Base-by-base conservation (phyloP, 1,140 invertebrate species). In the Drosophila bifasciata region DNA sequence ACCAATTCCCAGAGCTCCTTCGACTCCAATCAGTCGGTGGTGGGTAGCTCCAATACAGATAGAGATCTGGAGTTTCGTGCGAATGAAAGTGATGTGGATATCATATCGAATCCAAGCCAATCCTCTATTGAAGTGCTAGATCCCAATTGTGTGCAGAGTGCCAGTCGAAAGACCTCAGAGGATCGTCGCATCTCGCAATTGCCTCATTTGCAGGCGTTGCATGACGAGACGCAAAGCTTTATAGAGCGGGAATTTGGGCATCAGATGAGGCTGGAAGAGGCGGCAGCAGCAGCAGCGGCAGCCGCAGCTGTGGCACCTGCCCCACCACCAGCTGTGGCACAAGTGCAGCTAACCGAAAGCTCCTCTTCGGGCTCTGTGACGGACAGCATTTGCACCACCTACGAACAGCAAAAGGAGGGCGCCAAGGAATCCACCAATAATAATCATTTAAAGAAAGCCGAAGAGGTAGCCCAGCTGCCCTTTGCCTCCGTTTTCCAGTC, bases 61-160 rank as follows among this genome's bases (percentile, higher is more conserved):
- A 79, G 83, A 32, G 85, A 90, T 58, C 48, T 79, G 17, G 89
- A 91, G 58, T 91, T 91, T 46, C 80, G 76, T n/a, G 79, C 77
- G 3, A 91, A 85, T 46, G 94, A 94, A 70, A 94, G 94, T 77
- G 94, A 94, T 74, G 93, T 94, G 67, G 94, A 94, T 81, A 91
- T 94, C 43, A 92, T 94, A n/a, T 94, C 94, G 45, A 94, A 94
- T 91, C 94, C 94, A 13, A 94, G 94, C 91, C 93, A 94, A 76
- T 94, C 93, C 78, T 94, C 94, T 59, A 94, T 95, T 16, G 94
- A 94, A 90, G 93, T 95, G 32, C 66, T 94, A 11, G 94, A 94
- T 76, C 93, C 93, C 59, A 90, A 51, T 73, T 53, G n/a, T 13
- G 61, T 62, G 7, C 91, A 66, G 91, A 91, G 92, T 91, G 75